Evolutionary conservation across 1,140 invertebrate genomes (phyloP).

Genomic region (Ooceraea biroi): DNA sequence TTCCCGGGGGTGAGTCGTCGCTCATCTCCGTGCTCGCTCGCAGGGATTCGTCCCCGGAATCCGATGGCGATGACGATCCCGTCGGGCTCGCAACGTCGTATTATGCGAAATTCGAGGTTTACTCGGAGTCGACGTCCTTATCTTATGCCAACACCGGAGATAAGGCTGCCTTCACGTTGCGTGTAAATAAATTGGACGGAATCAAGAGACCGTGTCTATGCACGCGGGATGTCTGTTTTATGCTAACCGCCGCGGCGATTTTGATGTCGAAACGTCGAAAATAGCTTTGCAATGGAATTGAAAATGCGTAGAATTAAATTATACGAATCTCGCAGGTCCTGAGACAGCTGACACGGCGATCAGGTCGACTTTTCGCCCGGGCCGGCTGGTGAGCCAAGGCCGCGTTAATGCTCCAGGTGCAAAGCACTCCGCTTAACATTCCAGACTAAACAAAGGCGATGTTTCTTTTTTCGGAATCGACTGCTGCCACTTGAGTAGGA

Average conservation of each 20-base stretch:
- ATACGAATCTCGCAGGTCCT: constrained; percentile 45
- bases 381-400: constrained; percentile 61
- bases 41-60: constrained; percentile 42
- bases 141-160: too few species aligned
- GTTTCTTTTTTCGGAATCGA: constrained; percentile 12
- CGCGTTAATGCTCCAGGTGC: constrained; percentile 67
- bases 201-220: too few species aligned
- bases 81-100: background rate
- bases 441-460: constrained; percentile 64
- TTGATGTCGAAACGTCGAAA: constrained; percentile 21
- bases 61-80: constrained; percentile 35
- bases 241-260: background rate
- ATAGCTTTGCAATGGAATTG: constrained; percentile 19
- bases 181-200: too few species aligned
- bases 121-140: too few species aligned
- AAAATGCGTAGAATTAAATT: constrained; percentile 46
- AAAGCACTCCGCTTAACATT: constrained; percentile 64
- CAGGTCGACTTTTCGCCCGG: constrained; percentile 25
- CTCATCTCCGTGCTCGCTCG: background rate
- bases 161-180: too few species aligned
- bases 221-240: too few species aligned
- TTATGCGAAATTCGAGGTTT: constrained; percentile 5
- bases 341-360: constrained; percentile 63
- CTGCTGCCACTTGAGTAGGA: background rate
- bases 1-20: constrained; percentile 20